These are phyloP conservation scores for Psettodes erumei DNA, from an alignment of 2,113 vertebrate genomes.

Conservation along the genomic window DNA sequence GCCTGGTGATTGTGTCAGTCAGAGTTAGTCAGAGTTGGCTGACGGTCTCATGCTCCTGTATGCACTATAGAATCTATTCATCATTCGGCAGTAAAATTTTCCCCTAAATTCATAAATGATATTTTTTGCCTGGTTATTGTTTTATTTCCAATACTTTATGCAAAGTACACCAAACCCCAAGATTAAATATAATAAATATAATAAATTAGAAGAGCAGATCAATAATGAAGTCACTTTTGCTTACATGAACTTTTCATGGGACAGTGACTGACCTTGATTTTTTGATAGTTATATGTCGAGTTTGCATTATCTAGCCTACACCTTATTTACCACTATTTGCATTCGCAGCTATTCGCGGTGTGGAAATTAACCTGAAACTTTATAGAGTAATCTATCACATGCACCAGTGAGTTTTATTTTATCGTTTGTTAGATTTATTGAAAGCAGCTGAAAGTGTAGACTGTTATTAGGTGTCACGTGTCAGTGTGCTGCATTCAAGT, in stretches of 20 bases:
- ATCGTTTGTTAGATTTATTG: background rate
- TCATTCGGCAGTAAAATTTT: background rate
- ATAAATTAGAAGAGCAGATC: background rate
- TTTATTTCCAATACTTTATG: background rate
- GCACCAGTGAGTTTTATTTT: background rate
- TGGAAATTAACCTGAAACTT: background rate
- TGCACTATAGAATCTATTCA: background rate
- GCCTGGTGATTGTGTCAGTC: constrained; percentile 6
- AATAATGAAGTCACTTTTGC: background rate
- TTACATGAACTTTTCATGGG: background rate
- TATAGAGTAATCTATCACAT: background rate
- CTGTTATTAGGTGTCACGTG: background rate
- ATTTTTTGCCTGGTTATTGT: background rate
- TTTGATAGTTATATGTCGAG: too few species aligned
- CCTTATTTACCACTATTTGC: fast-evolving
- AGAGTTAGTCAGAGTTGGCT: background rate
- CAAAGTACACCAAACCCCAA: too few species aligned
- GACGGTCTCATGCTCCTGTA: background rate
- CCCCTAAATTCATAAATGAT: background rate
- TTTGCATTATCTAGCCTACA: background rate
- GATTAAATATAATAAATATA: too few species aligned
- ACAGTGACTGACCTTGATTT: background rate
- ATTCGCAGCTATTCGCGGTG: background rate
- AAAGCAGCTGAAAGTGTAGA: background rate
- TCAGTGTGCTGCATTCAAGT: background rate